Percentiles rank a stretch among this genome's conserved stretches.
These are phyloP conservation scores for Choristoneura rosaceana DNA, from an alignment of 2,888 invertebrate species.

Conservation along the genomic window DNA sequence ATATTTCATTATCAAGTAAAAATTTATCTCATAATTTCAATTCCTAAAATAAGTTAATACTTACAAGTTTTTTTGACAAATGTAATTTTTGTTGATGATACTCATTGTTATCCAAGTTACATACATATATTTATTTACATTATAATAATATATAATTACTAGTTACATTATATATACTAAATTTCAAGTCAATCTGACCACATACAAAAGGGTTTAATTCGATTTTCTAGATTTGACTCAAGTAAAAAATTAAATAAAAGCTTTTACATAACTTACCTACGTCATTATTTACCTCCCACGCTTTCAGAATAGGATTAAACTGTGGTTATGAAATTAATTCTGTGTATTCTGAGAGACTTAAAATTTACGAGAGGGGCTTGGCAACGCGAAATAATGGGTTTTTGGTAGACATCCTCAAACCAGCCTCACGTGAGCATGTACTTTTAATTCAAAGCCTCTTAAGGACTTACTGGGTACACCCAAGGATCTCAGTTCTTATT, in stretches of 20 bases:
- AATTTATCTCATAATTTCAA: too few species aligned
- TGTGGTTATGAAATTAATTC: conserved; percentile 26
- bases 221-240: too few species aligned
- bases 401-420: conserved; percentile 2
- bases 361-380: conserved; percentile 19
- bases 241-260: too few species aligned
- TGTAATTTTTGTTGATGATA: too few species aligned
- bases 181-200: neutral
- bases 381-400: conserved; percentile 1
- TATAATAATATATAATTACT: too few species aligned
- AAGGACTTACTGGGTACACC: neutral
- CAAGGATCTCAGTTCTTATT: neutral
- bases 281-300: conserved; percentile 3
- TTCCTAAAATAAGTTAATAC: too few species aligned
- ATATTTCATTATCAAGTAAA: too few species aligned
- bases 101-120: too few species aligned
- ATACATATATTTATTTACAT: too few species aligned
- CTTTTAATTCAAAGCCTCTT: conserved; percentile 2
- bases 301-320: conserved; percentile 10
- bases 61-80: too few species aligned
- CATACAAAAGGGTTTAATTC: too few species aligned
- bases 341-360: conserved; percentile 11
- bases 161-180: neutral
- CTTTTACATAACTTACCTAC: neutral
- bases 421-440: neutral